phyloP scores from a whole-genome alignment of 2,113 vertebrate genomes.

The Catharus minimus region DNA sequence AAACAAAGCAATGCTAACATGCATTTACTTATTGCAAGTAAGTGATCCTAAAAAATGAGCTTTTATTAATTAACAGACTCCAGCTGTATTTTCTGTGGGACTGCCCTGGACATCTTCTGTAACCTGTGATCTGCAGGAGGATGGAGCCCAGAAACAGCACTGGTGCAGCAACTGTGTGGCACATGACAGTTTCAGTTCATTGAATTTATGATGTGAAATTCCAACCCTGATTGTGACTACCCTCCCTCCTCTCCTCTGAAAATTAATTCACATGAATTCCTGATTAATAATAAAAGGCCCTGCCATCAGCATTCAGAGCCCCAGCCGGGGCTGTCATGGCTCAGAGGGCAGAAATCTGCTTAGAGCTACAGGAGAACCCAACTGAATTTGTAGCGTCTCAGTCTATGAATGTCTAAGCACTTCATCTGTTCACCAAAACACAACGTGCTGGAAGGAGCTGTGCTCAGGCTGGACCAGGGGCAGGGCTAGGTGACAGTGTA shows the following conservation, averaged over 20 bases:
- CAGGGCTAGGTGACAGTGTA: slow-evolving; percentile 20
- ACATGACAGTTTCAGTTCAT: slow-evolving; percentile 63
- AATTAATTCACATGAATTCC: slow-evolving; percentile 80
- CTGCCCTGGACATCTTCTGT: background rate
- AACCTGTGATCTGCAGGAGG: background rate
- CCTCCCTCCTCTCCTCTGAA: slow-evolving; percentile 57
- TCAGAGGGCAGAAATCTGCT: slow-evolving; percentile 84
- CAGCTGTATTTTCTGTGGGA: background rate
- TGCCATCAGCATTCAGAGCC: slow-evolving; percentile 79
- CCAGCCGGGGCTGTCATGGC: slow-evolving; percentile 78
- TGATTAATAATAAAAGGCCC: slow-evolving; percentile 77
- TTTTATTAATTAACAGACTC: background rate
- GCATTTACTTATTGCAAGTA: background rate
- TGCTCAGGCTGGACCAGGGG: background rate
- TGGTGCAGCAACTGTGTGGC: background rate
- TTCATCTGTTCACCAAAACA: slow-evolving; percentile 75
- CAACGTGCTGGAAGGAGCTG: slow-evolving; percentile 45
- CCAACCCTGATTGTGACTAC: slow-evolving; percentile 61
- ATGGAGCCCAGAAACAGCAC: background rate
- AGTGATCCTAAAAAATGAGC: background rate
- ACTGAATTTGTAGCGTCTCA: slow-evolving; percentile 81
- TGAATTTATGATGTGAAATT: slow-evolving; percentile 72
- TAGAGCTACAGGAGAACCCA: slow-evolving; percentile 77
- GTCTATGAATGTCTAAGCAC: slow-evolving; percentile 86
- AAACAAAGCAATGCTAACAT: background rate